Evolutionary conservation across 2,797 vertebrate species (phyloP), one percentile per base, ranked within the genome.

Genomic region (Iguana delicatissima): DNA sequence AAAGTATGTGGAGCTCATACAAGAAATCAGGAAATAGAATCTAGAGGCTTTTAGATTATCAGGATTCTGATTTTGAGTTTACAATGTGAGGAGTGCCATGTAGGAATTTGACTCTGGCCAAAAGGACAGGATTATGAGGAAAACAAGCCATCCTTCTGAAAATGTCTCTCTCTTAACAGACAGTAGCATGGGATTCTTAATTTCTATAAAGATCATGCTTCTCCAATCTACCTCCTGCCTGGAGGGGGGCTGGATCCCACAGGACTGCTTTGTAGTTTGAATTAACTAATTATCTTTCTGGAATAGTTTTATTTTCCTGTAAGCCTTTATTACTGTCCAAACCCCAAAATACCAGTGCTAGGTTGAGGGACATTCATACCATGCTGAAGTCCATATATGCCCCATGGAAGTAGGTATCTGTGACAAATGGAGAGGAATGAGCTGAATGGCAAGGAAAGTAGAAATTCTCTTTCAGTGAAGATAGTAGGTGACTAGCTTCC

Each of bases 21-120:
- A 87, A 92, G 81, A 0, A 18, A 94, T 92, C 89, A 91, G 87
- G 90, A 87, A 95, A 91, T 74, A 90, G 93, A 92, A 95, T 86
- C 67, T 12, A 89, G 87, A 91, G 76, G 83, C 88, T 90, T 32
- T 84, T 0, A 0, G 55, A 92, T 74, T 57, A 69, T 13, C 7
- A 57, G n/a, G 64, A 89, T 79, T 26, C 18, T 62, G 18, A 26
- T 62, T 32, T 35, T 64, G 32, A 89, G 57, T 57, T 3, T 62
- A 35, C 50, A 62, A 62, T 55, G 32, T 55, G 73, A 76, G 57
- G 12, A 16, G 10, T 77, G 5, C 16, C n/a, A 52, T 42, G 8
- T 12, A 59, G 55, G 26, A 55, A 74, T 29, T 57, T 32, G 22
- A 14, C 26, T 42, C 20, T 55, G 55, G 18, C 57, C n/a, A 76